Evolutionary conservation across 2,888 invertebrate species (phyloP).

Genomic region (Apamea sordens): DNA sequence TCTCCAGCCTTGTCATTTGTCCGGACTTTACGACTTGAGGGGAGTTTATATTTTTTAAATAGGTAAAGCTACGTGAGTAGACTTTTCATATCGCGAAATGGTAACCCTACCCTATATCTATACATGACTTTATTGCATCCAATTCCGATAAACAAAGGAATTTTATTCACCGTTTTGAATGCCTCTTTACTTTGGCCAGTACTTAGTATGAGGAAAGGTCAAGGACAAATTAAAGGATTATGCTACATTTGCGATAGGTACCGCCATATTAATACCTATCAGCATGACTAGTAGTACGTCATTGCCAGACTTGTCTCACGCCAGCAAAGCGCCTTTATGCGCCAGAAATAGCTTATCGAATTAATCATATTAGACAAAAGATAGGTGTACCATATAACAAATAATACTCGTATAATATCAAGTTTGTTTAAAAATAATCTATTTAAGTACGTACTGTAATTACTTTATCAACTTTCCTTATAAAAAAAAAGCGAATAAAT

Average conservation of each 20-base stretch:
- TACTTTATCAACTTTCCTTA: neutral
- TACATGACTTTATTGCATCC: no score
- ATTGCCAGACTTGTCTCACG: conserved; percentile 33
- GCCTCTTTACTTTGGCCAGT: neutral
- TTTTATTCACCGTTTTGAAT: neutral
- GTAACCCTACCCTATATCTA: neutral
- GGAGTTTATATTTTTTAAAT: neutral
- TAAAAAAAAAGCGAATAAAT: no score
- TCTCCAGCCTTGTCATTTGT: neutral
- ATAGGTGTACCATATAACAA: conserved; percentile 7
- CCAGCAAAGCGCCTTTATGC: neutral
- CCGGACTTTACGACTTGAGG: neutral
- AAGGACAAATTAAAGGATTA: conserved; percentile 16
- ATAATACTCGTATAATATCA: conserved; percentile 3
- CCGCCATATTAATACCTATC: neutral
- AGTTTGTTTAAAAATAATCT: neutral
- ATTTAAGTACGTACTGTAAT: neutral
- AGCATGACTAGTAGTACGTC: conserved; percentile 15
- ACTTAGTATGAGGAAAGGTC: conserved; percentile 11
- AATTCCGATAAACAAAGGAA: neutral
- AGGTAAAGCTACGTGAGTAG: neutral
- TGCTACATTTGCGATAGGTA: conserved; percentile 15
- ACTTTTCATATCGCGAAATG: neutral
- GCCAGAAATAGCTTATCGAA: conserved; percentile 25
- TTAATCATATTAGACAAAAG: conserved; percentile 18